A percentile compares a stretch with the other conserved stretches of the same genome.
Conservation (phyloP, 2,797 vertebrate species). For the Delichon dasypus region DNA sequence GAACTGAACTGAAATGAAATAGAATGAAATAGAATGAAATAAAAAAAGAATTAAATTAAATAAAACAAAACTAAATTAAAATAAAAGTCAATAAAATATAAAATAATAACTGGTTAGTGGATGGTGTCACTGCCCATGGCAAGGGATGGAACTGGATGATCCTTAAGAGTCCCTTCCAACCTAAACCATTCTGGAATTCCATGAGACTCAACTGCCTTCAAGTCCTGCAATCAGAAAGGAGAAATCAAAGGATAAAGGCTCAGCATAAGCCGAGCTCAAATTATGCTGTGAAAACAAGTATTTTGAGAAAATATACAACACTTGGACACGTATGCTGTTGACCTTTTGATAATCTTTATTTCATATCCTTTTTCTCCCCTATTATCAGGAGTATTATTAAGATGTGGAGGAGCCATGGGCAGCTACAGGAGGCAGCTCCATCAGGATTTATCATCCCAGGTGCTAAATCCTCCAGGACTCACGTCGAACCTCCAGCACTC, state of each 20-base stretch:
- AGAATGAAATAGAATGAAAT: not conserved
- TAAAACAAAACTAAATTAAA: not conserved
- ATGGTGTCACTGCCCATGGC: not conserved
- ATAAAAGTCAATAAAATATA: not conserved
- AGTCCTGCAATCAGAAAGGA: not conserved
- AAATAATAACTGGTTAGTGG: not conserved
- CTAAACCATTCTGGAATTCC: not conserved
- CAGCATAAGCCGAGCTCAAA: not conserved
- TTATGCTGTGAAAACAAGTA: not conserved
- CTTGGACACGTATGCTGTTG: not conserved
- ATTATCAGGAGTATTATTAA: not conserved
- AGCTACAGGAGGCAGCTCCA: not conserved
- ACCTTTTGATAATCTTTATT: not conserved
- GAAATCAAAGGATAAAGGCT: not conserved
- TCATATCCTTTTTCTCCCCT: not conserved
- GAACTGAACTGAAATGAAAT: rapidly evolving
- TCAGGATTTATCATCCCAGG: not conserved
- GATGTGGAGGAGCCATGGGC: not conserved
- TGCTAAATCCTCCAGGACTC: not conserved
- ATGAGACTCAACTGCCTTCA: not conserved
- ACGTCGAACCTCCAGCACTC: rapidly evolving
- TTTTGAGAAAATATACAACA: not conserved
- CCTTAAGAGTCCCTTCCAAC: no score
- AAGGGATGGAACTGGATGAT: not conserved
- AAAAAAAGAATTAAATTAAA: rapidly evolving